Evolutionary conservation across 53 echinoderm and acorn worm species (phyloP).

Genomic region (Mesocentrotus franciscanus): DNA sequence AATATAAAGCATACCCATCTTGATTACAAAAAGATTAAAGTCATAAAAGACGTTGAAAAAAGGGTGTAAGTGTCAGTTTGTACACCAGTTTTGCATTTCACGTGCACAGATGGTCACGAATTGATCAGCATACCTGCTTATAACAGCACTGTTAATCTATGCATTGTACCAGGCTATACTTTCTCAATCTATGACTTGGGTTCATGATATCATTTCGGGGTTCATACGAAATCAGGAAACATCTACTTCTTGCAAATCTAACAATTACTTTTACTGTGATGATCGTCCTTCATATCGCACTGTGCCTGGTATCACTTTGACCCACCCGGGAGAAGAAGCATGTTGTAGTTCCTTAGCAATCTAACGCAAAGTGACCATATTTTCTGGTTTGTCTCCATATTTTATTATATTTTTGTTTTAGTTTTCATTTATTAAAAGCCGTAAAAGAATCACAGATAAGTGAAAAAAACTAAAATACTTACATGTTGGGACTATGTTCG

Average conservation of each 20-base stretch:
- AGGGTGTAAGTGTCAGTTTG: too few relatives aligned
- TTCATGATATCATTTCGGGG: background rate
- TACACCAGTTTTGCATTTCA: too few relatives aligned
- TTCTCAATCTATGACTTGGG: background rate
- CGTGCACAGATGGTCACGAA: too few relatives aligned
- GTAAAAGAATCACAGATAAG: too few relatives aligned
- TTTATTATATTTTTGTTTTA: background rate
- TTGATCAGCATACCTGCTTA: too few relatives aligned
- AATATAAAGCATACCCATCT: too few relatives aligned
- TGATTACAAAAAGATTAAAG: too few relatives aligned
- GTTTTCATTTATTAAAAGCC: background rate
- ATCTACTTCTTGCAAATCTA: background rate
- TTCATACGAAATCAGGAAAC: background rate
- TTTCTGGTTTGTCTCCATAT: background rate
- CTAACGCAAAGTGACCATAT: background rate
- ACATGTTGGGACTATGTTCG: too few relatives aligned
- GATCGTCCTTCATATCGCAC: background rate
- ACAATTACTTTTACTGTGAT: background rate
- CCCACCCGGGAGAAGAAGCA: background rate
- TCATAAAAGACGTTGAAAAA: too few relatives aligned
- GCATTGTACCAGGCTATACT: background rate
- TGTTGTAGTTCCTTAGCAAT: background rate
- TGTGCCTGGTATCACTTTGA: background rate
- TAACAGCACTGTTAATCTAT: background rate
- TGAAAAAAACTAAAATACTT: too few relatives aligned